Evolutionary conservation across 2,113 vertebrate species (phyloP), one percentile per base, ranked within the genome.

Genomic region (Calidris pygmaea): DNA sequence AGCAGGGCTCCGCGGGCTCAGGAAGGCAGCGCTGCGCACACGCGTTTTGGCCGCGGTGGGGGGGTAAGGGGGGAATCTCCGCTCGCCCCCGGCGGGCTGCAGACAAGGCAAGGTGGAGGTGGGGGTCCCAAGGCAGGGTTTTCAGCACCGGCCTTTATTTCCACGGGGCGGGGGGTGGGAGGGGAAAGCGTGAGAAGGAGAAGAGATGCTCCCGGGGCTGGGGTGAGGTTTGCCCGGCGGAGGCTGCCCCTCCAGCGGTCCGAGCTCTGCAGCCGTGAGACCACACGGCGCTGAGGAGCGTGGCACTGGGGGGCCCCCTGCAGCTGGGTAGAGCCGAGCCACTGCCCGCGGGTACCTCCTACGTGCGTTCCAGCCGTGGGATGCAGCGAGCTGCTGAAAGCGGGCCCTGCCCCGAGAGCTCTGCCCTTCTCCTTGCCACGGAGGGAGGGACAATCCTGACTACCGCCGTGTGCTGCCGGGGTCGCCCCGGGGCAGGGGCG

Each of bases 251-350:
- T 53, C 11, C 48, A 4, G 48, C 43, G 1, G 34, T 15, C 43
- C 34, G 29, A 37, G 30, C 37, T 41, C 30, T 30, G 63, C 73
- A 67, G 77, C 14, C 34, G 20, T 41, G 59, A n/a, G 9, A 6
- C 3, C 26, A 0, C 22, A 7, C 8, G 27, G 65, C 4, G 14
- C 43, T 1, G 43, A 78, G 75, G 85, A 76, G 62, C 12, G 35
- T 4, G 87, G 95, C 90, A 21, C 3, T 59, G 89, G 91, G 85
- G 93, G 56, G 82, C 92, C 90, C 95, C 85, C 90, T 93, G 92
- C 95, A 95, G 95, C 93, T 47, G 63, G 62, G n/a, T 3, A 67
- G 3, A 20, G 78, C 39, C 5, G 19, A 72, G 39, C 35, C 48
- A 1, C 77, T 23, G 39, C 66, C 52, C 9, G 3, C 12, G 47